Conservation (phyloP, 2,113 vertebrate genomes). For the Mirounga angustirostris region DNA sequence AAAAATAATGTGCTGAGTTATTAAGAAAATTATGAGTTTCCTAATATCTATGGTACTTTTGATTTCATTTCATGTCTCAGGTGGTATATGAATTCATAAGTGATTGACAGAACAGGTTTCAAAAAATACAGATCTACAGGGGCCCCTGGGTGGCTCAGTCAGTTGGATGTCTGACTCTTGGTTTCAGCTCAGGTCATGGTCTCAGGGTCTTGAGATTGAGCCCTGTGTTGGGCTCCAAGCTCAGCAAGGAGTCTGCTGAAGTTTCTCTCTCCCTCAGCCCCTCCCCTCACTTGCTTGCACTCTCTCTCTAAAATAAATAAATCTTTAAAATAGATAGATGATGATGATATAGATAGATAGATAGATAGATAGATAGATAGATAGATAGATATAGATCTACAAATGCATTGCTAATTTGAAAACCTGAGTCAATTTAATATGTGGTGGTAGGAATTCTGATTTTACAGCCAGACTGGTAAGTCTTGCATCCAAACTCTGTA, state of each 20-base stretch:
- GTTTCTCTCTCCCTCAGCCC: not conserved
- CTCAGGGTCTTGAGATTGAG: not conserved
- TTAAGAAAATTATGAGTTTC: not conserved
- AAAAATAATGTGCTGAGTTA: not conserved
- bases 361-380: not conserved
- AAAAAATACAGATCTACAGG: not conserved
- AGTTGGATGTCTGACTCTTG: not conserved
- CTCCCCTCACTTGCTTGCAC: not conserved
- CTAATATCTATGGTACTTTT: not conserved
- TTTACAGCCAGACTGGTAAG: not conserved
- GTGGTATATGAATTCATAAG: not conserved
- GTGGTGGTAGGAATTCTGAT: not conserved
- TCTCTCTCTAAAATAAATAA: not conserved
- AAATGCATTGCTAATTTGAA: conserved; percentile 10
- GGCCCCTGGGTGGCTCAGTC: not conserved
- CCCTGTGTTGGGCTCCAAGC: not conserved
- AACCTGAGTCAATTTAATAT: not conserved
- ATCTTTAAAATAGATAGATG: not conserved
- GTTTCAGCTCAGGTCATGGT: not conserved
- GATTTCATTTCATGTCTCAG: not conserved
- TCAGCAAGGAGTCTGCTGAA: not conserved
- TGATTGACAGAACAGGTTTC: not conserved
- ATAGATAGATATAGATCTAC: not conserved
- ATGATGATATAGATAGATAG: not conserved
- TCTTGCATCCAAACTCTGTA: not conserved